Base-by-base conservation (phyloP, 2,113 vertebrate genomes). In the Tragelaphus buxtoni region DNA sequence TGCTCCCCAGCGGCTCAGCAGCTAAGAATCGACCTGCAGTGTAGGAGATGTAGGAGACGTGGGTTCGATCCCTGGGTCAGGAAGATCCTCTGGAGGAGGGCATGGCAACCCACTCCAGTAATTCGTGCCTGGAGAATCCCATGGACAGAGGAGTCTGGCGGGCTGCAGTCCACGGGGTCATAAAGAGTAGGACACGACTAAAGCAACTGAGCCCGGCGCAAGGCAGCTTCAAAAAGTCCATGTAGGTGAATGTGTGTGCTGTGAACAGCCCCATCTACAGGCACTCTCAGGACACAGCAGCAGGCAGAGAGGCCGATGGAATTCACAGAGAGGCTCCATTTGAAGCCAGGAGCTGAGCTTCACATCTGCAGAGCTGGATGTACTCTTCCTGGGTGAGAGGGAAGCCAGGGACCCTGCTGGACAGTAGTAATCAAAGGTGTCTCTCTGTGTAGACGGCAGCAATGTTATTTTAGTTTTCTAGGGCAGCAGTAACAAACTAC, bases 241-340 rank as follows among this genome's bases (percentile, higher is more conserved):
- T 0, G 1, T 2, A 32, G 53, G 26, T 5, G 0, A 39, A 74
- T 0, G 1, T 14, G 2, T 47, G 26, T 16, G 5, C 17, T 17
- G 7, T 45, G 20, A n/a, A 16, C 12, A 9, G 63, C 55, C 10
- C 45, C n/a, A 2, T 24, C 9, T 22, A 2, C 1, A 2, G 45
- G 45, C n/a, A 22, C 32, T 42, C 45, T 74, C 4, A 16, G 79
- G 18, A 53, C 28, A 16, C 10, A 20, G 56, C 24, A 51, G n/a
- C 3, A 5, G 53, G 28, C 28, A 30, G 61, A 17, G 45, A 92
- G 45, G 30, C 35, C 61, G 20, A 0, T 28, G 45, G 53, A 47
- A 39, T 42, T 65, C n/a, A 39, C 7, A 0, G 3, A 42, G 13
- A 58, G 17, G 26, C 20, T 81, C 42, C 79, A 5, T n/a, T 17